Evolutionary conservation across 1,140 invertebrate species (phyloP), one percentile per base, ranked within the genome.

Genomic region (Branchinecta lynchi): DNA sequence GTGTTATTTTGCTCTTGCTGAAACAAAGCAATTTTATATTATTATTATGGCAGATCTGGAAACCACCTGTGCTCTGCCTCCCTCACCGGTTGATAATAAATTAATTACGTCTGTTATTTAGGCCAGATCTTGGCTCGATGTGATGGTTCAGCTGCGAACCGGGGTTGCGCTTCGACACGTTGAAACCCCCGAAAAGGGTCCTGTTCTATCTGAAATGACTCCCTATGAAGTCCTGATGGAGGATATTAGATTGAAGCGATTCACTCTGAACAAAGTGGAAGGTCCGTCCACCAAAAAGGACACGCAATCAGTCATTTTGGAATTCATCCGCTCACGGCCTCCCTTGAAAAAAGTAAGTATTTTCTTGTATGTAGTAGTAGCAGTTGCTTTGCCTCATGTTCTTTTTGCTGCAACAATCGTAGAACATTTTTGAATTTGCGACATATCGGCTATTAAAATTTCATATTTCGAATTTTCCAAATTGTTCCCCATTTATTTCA

Each of bases 191-290:
- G 74, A 20, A 67, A 69, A 68, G 67, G 69, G 80, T 84, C 74
- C 79, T 65, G 84, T 89, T 70, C 93, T 96, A 79, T 97, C 89
- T 79, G 92, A 96, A 79, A 78, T 96, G 72, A 98, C 94, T n/a
- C 94, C 94, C 8, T 96, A 96, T 77, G 94, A 97, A 81, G 95
- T 95, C 75, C 82, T 98, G 12, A 93, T 97, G 88, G 92, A 97
- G 75, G 94, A 97, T 76, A 97, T 98, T 73, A 81, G 92, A 73
- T 87, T 89, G 43, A 86, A 89, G 74, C 84, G 89, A 74, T 96
- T 93, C 80, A 90, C 88, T 75, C 77, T 84, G 21, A 81, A 82
- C 70, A 81, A 82, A 75, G 79, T 77, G 76, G 78, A 81, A 85
- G 83, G 91, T 0, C 88, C 93, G 77, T 89, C 89, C 45, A 86